Evolutionary conservation across 2,797 vertebrate species (phyloP).

Genomic region (Valencia hispanica): DNA sequence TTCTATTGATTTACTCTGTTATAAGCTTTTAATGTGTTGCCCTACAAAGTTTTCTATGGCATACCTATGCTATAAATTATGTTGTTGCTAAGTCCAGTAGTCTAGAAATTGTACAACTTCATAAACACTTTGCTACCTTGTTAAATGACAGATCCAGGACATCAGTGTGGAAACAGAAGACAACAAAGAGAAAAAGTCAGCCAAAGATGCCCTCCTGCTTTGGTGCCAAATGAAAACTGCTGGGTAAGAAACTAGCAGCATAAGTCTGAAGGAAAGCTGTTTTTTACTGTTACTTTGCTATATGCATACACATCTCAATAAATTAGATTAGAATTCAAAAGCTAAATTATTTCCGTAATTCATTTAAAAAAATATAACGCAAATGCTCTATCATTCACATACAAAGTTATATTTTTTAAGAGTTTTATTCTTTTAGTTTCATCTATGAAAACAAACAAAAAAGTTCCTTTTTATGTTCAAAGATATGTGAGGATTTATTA

Average conservation of each 20-base stretch:
- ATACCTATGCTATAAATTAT: background rate
- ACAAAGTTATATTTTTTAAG: background rate
- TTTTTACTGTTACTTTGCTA: background rate
- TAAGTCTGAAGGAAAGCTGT: background rate
- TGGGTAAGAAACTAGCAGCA: slow-evolving; percentile 78
- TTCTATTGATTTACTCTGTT: background rate
- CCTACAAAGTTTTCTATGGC: background rate
- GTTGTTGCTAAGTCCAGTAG: background rate
- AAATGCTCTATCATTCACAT: too few relatives aligned
- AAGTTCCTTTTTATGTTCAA: too few relatives aligned
- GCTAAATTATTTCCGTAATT: background rate
- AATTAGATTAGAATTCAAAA: background rate
- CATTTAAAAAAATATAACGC: background rate
- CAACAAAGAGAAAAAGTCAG: slow-evolving; percentile 95
- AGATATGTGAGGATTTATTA: too few relatives aligned
- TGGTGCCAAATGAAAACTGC: slow-evolving; percentile 98
- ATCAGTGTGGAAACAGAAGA: slow-evolving; percentile 96
- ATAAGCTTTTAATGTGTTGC: background rate
- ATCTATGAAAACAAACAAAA: too few relatives aligned
- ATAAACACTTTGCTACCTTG: slow-evolving; percentile 8
- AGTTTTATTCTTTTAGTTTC: too few relatives aligned
- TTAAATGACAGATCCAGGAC: slow-evolving; percentile 88
- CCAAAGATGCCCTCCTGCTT: slow-evolving; percentile 93
- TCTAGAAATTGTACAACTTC: slow-evolving; percentile 13
- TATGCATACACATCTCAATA: background rate